Evolutionary conservation across 2,888 invertebrate species (phyloP), one percentile per base, ranked within the genome.

Genomic region (Corythucha ciliata): DNA sequence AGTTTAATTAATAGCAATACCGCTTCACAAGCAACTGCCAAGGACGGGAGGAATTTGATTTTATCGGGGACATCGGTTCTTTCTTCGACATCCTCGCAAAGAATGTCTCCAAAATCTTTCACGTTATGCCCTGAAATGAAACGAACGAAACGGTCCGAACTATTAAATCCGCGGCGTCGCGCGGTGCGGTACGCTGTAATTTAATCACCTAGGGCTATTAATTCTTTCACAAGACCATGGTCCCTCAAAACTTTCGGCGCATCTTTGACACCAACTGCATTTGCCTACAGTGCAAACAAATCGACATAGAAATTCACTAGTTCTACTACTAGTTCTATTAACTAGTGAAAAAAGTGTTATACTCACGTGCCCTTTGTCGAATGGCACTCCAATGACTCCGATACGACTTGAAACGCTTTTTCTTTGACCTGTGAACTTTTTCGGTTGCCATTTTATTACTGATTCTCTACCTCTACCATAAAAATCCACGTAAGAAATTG

Each of bases 311-410:
- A 53, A 29, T 29, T 29, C 8, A 8, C 29, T 29, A 29, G n/a
- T 29, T 29, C 29, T 10, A 29, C 8, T 10, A 10, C 8, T 12
- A 29, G 29, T 39, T 36, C 8, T 16, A 8, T 20, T 39, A 21
- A 6, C 8, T 10, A 10, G n/a, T 20, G n/a, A 39, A 14, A 20
- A n/a, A 20, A 21, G 14, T 6, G 10, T 39, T 21, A 26, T 24
- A 16, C n/a, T n/a, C n/a, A n/a, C n/a, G n/a, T n/a, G n/a, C 0
- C 86, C 86, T 63, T 83, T 83, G 59, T 78, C 77, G 63, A 85
- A 85, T 5, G 86, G 85, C 29, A 85, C 84, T n/a, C 86, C 85
- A 50, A 86, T 70, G 60, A 87, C 74, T 33, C 84, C 86, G 40
- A 85, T 74, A 69, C 72, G 76, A 29, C 10, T 54, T 46, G 18